A percentile compares a stretch with the other conserved stretches of the same genome.
Conservation (phyloP, 1,140 invertebrate species). For the Drosophila baimaii region DNA sequence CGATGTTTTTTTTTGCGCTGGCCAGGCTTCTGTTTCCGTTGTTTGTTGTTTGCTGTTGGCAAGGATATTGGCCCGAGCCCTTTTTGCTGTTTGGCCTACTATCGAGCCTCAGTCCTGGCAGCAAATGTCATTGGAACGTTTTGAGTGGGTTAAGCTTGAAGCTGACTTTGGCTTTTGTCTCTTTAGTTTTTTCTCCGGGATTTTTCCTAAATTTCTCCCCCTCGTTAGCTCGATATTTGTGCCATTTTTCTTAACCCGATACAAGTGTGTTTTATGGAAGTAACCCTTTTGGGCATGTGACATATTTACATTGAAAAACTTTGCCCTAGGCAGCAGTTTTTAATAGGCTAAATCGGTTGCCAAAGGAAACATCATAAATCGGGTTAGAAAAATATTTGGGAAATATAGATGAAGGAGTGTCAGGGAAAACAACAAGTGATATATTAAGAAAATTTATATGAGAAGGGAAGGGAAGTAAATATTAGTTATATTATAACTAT, state of each 20-base stretch:
- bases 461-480: neutral
- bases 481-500: too few relatives aligned
- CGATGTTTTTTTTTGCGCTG: constrained; percentile 15
- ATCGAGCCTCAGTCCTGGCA: constrained; percentile 38
- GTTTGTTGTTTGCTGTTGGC: constrained; percentile 50
- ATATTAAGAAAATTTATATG: neutral
- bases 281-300: constrained; percentile 41
- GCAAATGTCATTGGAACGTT: constrained; percentile 57
- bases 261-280: constrained; percentile 41
- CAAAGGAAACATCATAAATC: constrained; percentile 36
- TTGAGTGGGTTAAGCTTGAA: constrained; percentile 64
- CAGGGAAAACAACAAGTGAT: neutral
- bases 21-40: constrained; percentile 33
- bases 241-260: constrained; percentile 6
- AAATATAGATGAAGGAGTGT: constrained; percentile 7
- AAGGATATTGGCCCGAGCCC: constrained; percentile 56
- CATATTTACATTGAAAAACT: constrained; percentile 49
- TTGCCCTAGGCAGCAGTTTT: constrained; percentile 41
- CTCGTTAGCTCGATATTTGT: neutral
- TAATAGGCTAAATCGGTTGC: constrained; percentile 31
- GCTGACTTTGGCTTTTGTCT: constrained; percentile 48
- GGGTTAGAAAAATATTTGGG: neutral
- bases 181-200: constrained; percentile 16
- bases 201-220: constrained; percentile 20
- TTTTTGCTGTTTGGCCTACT: constrained; percentile 69